A percentile compares a stretch with the other conserved stretches of the same genome.
These are phyloP conservation scores for Mimachlamys varia DNA, from an alignment of 2,888 invertebrate genomes.

Conservation along the genomic window DNA sequence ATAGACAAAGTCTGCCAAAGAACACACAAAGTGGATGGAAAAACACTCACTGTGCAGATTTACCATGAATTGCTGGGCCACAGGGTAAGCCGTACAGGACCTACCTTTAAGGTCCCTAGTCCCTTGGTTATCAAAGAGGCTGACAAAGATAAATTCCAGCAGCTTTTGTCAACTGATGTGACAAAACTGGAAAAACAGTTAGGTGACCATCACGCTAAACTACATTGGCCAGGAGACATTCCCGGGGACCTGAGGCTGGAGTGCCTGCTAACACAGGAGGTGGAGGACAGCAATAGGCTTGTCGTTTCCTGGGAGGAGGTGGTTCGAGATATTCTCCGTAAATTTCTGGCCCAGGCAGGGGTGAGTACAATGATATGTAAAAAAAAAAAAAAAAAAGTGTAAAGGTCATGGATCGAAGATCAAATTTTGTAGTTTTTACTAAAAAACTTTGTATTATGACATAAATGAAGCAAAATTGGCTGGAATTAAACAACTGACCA, in stretches of 20 bases:
- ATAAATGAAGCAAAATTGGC: too few species aligned
- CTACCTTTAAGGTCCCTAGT: background rate
- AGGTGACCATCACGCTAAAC: background rate
- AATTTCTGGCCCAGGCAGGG: background rate
- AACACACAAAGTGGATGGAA: background rate
- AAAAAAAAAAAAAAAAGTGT: too few species aligned
- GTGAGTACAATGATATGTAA: background rate
- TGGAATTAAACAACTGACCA: too few species aligned
- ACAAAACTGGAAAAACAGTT: background rate
- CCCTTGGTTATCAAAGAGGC: background rate
- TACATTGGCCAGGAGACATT: background rate
- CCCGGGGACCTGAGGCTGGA: background rate
- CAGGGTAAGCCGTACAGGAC: background rate
- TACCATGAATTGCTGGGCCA: background rate
- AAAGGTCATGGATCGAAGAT: too few species aligned
- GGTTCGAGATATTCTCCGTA: background rate
- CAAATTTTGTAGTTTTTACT: too few species aligned
- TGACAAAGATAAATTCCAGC: background rate
- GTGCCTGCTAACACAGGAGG: background rate
- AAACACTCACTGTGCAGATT: background rate
- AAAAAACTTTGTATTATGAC: too few species aligned
- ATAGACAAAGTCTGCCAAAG: background rate
- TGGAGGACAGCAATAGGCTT: background rate
- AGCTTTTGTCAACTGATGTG: background rate
- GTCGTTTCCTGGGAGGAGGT: background rate